Percentiles rank a stretch among this genome's conserved stretches.
phyloP scores from a whole-genome alignment of 2,113 vertebrate genomes.

The Scomber scombrus region DNA sequence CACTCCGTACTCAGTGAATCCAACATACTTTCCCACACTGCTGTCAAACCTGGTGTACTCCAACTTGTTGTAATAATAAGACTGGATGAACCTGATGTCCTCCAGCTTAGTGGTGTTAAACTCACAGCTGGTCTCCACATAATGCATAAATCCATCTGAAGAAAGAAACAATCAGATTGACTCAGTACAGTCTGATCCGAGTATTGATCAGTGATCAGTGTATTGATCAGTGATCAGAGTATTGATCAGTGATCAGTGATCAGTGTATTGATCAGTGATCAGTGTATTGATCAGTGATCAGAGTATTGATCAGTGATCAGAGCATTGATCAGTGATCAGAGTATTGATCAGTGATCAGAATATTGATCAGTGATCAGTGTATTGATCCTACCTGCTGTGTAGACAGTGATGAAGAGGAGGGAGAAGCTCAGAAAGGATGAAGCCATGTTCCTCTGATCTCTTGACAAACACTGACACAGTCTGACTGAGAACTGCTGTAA shows the following conservation, averaged over 20 bases:
- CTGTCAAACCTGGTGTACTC: constrained; percentile 11
- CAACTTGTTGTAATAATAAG: not conserved
- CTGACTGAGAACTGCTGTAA: no score
- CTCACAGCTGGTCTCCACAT: accelerated
- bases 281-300: no score
- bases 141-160: constrained; percentile 22
- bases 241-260: not conserved
- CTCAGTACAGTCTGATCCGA: no score
- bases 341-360: no score
- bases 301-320: no score
- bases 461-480: no score
- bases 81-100: not conserved
- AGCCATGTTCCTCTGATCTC: no score
- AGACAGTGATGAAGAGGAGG: no score
- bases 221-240: not conserved
- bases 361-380: no score
- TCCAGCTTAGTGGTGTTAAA: constrained; percentile 63
- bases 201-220: not conserved
- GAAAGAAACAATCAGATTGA: not conserved
- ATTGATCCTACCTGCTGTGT: no score
- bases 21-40: not conserved
- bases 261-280: not conserved
- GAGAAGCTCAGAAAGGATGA: no score
- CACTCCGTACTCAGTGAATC: constrained; percentile 13
- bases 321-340: no score